phyloP scores from a whole-genome alignment of 2,888 invertebrate species.

The Lithophane semibrunnea region DNA sequence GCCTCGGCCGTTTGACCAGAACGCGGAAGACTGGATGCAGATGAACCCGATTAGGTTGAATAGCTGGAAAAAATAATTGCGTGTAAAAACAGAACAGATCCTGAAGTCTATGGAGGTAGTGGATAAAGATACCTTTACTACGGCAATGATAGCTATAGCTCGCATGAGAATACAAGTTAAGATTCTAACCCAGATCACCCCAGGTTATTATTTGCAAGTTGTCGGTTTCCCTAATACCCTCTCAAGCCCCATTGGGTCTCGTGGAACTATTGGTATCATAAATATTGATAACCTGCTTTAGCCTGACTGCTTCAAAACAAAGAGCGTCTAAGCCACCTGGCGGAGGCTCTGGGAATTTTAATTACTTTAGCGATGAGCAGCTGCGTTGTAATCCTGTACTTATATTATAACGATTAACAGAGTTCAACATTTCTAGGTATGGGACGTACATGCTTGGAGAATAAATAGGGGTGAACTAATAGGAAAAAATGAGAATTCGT shows the following conservation, averaged over 20 bases:
- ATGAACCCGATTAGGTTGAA: slow-evolving; percentile 94
- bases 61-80: slow-evolving; percentile 82
- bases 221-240: background rate
- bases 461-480: background rate
- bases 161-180: background rate
- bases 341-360: slow-evolving; percentile 21
- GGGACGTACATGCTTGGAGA: background rate
- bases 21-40: slow-evolving; percentile 92
- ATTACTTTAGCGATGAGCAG: slow-evolving; percentile 20
- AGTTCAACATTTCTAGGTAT: background rate
- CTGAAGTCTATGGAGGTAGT: background rate
- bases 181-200: too few species aligned
- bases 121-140: background rate
- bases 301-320: slow-evolving; percentile 19
- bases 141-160: background rate
- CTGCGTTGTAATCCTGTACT: slow-evolving; percentile 12
- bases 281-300: background rate
- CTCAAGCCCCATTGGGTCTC: background rate
- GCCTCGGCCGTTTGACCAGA: slow-evolving; percentile 91
- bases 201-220: background rate
- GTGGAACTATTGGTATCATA: background rate
- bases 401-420: background rate
- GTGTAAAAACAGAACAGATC: slow-evolving; percentile 9
- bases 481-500: background rate
- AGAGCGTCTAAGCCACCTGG: slow-evolving; percentile 4